Base-by-base conservation (phyloP, 2,888 invertebrate genomes). In the Dione vanillae region DNA sequence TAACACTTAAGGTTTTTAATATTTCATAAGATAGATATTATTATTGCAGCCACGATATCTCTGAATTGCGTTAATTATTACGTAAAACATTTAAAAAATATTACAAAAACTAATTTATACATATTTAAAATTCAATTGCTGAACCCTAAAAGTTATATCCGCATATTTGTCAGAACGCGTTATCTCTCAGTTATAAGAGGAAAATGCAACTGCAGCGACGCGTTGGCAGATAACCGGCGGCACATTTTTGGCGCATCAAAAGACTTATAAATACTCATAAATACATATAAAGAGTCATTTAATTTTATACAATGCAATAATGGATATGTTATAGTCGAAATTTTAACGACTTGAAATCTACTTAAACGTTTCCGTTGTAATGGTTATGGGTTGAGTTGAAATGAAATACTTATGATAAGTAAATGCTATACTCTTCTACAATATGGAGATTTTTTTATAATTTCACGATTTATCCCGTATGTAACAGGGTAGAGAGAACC, bases 121-220 rank as follows among this genome's bases (percentile, higher is more conserved):
- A 16, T 1, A 0, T 47, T 9, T 47, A 47, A 9, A 47, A 1
- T 47, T 0, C 12, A 12, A 11, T 8, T 12, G 45, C 8, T 43
- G 73, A 71, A 71, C 74, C 65, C 69, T 65, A 65, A 65, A 69
- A 65, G 59, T 59, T 51, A 51, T 69, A 74, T 73, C 71, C 73
- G 51, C 64, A 70, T 69, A 73, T 75, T 75, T 71, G 75, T 75
- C 75, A 75, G 70, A 58, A 56, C 56, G 54, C 67, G 69, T 70
- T 75, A 75, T 75, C 73, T 71, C 71, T 67, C 62, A 49, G 35
- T 43, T 70, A 65, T 71, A 72, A 72, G 70, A 72, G 74, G 67
- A 59, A 67, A 72, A 70, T 68, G 74, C 56, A 67, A 74, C 72
- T 72, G 65, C 65, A 68, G 70, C 65, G 74, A 54, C 69, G 65